These are phyloP conservation scores for Darevskia nairensis DNA, from an alignment of 2,797 vertebrate species.

Conservation along the genomic window DNA sequence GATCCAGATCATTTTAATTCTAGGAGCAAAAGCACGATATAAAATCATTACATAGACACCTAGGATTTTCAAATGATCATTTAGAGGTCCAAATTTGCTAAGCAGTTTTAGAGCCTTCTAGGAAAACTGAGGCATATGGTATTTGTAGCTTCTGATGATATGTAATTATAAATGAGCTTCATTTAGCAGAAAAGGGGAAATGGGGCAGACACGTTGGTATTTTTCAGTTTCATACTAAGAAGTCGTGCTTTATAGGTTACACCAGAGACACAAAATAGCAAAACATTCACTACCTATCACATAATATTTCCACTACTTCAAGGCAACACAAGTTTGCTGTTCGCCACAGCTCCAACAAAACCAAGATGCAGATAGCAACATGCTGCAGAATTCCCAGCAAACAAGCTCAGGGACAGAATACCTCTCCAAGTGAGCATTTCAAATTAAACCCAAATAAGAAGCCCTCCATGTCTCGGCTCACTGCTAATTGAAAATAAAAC, in stretches of 20 bases:
- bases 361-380: neutral
- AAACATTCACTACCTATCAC: neutral
- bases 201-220: neutral
- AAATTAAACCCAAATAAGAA: constrained; percentile 43
- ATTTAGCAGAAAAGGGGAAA: neutral
- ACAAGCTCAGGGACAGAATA: constrained; percentile 19
- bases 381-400: constrained; percentile 21
- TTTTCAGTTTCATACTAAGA: neutral
- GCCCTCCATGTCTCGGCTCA: constrained; percentile 19
- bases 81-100: neutral
- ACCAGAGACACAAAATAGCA: neutral
- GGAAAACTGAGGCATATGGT: too few relatives aligned
- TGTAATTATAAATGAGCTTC: neutral
- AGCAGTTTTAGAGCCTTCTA: neutral
- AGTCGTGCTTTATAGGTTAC: neutral
- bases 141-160: neutral
- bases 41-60: neutral
- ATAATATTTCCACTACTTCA: neutral
- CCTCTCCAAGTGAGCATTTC: constrained; percentile 33
- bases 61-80: neutral
- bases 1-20: neutral
- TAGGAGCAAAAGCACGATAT: neutral
- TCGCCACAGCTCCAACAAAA: constrained; percentile 4
- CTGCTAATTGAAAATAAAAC: constrained; percentile 53
- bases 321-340: neutral